A percentile compares a stretch with the other conserved stretches of the same genome.
phyloP scores from a whole-genome alignment of 2,797 vertebrate species.

The Acrossocheilus wenchowensis region DNA sequence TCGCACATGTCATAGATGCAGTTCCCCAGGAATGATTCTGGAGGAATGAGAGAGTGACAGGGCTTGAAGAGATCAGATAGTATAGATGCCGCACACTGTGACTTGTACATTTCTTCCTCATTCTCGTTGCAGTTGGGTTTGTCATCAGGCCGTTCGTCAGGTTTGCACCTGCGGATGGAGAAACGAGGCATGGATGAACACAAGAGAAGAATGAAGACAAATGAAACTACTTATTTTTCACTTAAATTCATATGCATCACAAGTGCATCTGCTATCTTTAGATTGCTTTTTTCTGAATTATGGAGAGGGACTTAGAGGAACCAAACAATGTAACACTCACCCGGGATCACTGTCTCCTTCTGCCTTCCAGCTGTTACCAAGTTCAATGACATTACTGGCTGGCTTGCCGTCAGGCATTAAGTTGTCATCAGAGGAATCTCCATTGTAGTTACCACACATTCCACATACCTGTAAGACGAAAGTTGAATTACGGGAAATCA shows the following conservation, averaged over 20 bases:
- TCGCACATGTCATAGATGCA: conserved; percentile 83
- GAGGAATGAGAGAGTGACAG: conserved; percentile 74
- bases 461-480: conserved; percentile 79
- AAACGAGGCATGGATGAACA: background rate
- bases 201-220: background rate
- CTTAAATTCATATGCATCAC: background rate
- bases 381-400: conserved; percentile 75
- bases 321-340: conserved; percentile 67
- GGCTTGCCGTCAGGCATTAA: conserved; percentile 78
- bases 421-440: conserved; percentile 77
- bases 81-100: conserved; percentile 71
- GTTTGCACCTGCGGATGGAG: conserved; percentile 67
- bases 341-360: conserved; percentile 77
- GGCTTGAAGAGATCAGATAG: conserved; percentile 71
- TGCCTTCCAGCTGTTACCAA: conserved; percentile 87
- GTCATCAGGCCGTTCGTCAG: conserved; percentile 72
- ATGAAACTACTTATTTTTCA: background rate
- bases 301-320: background rate
- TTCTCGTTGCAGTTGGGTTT: conserved; percentile 72
- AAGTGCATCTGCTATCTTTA: background rate
- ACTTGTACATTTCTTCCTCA: conserved; percentile 56
- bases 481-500: background rate
- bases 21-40: conserved; percentile 69
- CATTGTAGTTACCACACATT: conserved; percentile 87
- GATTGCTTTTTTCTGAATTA: conserved; percentile 1